phyloP scores from a whole-genome alignment of 2,113 vertebrate species.

The Cryptotis parvus region DNA sequence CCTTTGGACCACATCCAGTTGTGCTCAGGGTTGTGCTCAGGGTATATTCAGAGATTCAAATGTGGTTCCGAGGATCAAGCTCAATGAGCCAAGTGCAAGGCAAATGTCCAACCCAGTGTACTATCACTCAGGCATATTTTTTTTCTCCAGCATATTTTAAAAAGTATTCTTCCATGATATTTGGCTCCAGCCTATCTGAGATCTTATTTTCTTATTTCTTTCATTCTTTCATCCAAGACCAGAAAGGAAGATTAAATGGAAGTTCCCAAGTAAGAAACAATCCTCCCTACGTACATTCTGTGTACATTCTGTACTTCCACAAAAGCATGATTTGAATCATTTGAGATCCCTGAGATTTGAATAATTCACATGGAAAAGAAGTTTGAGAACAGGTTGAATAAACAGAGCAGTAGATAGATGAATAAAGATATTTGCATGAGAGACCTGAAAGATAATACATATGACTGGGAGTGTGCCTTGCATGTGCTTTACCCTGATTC shows the following conservation, averaged over 20 bases:
- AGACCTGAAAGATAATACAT: not conserved
- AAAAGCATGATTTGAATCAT: too few species aligned
- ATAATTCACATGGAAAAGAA: accelerated
- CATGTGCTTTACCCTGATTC: too few species aligned
- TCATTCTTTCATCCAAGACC: not conserved
- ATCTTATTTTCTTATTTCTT: not conserved
- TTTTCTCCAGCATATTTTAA: not conserved
- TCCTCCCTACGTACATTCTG: not conserved
- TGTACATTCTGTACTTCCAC: not conserved
- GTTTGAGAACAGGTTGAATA: too few species aligned
- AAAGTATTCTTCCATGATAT: not conserved
- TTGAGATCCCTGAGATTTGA: accelerated
- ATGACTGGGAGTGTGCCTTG: too few species aligned
- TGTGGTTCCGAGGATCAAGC: too few species aligned
- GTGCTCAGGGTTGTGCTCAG: too few species aligned
- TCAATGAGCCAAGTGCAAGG: too few species aligned
- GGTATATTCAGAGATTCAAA: too few species aligned
- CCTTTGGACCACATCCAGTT: too few species aligned
- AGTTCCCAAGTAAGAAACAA: too few species aligned
- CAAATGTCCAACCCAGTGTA: too few species aligned
- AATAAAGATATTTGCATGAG: not conserved
- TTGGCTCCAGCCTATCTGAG: not conserved
- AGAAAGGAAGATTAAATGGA: not conserved
- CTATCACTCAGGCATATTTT: too few species aligned
- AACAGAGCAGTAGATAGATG: not conserved